These are phyloP conservation scores for Sceliomorpha sp. DNA, from an alignment of 2,888 invertebrate genomes.

Conservation along the genomic window DNA sequence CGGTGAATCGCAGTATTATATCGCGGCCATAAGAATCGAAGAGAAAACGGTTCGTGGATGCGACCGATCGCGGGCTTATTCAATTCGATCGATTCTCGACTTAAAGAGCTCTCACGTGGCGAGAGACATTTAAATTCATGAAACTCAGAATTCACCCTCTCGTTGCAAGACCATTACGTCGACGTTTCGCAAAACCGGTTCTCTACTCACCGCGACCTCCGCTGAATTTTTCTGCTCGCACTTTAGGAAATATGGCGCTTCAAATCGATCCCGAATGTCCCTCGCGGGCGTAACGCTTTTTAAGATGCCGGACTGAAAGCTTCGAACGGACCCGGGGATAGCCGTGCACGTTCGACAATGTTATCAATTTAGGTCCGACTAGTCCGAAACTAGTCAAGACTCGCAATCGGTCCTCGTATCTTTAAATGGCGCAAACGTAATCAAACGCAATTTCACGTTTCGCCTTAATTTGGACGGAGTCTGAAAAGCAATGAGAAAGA, in stretches of 20 bases:
- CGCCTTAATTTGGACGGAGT: no score
- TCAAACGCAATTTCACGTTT: no score
- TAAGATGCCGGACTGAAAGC: conserved; percentile 16
- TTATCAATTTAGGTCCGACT: conserved; percentile 74
- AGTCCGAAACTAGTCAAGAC: conserved; percentile 7
- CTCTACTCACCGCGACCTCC: conserved; percentile 30
- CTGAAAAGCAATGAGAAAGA: no score
- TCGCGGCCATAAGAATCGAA: conserved; percentile 15
- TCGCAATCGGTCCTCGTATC: no score
- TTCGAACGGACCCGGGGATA: conserved; percentile 52
- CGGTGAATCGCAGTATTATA: conserved; percentile 16
- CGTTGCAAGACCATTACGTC: conserved; percentile 60
- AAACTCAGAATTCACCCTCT: conserved; percentile 61
- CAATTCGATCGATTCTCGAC: conserved; percentile 31
- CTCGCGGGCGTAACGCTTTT: conserved; percentile 25
- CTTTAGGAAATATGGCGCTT: conserved; percentile 60
- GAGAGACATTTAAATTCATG: conserved; percentile 61
- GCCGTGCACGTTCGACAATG: conserved; percentile 71
- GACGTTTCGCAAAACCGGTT: conserved; percentile 68
- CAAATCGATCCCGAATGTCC: conserved; percentile 52
- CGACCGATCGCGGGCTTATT: conserved; percentile 19
- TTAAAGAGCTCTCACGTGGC: conserved; percentile 32
- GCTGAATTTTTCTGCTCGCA: conserved; percentile 59
- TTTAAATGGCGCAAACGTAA: no score
- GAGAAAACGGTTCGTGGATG: conserved; percentile 4